phyloP scores from a whole-genome alignment of 2,888 invertebrate genomes.

The Polymixis lichenea region DNA sequence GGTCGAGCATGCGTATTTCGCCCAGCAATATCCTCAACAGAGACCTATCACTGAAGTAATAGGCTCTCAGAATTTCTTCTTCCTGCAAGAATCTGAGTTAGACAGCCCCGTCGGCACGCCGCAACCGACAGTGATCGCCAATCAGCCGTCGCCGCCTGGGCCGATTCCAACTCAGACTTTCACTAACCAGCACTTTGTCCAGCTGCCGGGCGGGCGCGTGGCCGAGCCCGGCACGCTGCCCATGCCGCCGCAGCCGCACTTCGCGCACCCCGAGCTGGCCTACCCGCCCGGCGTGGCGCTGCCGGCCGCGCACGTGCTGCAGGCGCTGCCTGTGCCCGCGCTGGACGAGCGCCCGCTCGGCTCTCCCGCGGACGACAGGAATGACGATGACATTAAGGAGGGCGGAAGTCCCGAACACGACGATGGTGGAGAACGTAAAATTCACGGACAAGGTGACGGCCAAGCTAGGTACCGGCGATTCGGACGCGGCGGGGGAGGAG shows the following conservation, averaged over 20 bases:
- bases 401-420: slow-evolving; percentile 82
- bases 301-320: slow-evolving; percentile 70
- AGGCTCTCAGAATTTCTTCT: slow-evolving; percentile 94
- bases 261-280: slow-evolving; percentile 80
- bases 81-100: slow-evolving; percentile 97
- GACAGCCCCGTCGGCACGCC: slow-evolving; percentile 93
- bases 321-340: slow-evolving; percentile 50
- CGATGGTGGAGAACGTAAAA: slow-evolving; percentile 78
- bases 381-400: slow-evolving; percentile 81
- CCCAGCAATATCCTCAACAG: slow-evolving; percentile 90
- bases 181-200: slow-evolving; percentile 95
- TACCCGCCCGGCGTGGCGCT: slow-evolving; percentile 78
- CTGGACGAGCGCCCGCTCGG: slow-evolving; percentile 70
- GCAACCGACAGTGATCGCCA: slow-evolving; percentile 83
- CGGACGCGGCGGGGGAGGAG: slow-evolving; percentile 78
- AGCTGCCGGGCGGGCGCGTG: slow-evolving; percentile 85
- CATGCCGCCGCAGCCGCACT: slow-evolving; percentile 89
- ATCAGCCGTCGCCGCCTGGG: slow-evolving; percentile 84
- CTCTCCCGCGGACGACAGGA: slow-evolving; percentile 74
- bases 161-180: slow-evolving; percentile 95
- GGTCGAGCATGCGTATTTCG: slow-evolving; percentile 92
- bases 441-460: slow-evolving; percentile 86
- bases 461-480: slow-evolving; percentile 83
- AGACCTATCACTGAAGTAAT: slow-evolving; percentile 94
- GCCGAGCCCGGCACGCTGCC: slow-evolving; percentile 90